Percentiles rank a stretch among this genome's conserved stretches.
Conservation (phyloP, 2,888 invertebrate genomes). For the Priocnemis perturbator region DNA sequence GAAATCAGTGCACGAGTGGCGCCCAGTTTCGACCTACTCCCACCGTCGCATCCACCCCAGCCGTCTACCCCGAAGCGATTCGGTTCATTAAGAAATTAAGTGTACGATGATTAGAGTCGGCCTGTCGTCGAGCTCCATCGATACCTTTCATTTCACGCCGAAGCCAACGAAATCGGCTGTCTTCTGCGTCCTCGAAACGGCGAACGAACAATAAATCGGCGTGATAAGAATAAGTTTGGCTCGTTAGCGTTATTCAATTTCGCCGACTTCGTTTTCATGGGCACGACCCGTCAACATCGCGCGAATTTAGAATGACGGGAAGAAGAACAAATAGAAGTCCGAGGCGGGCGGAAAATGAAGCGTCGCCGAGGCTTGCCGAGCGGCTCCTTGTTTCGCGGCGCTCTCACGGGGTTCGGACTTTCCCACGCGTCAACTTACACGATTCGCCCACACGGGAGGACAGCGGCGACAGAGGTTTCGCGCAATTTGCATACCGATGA, state of each 20-base stretch:
- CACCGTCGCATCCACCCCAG: slow-evolving; percentile 53
- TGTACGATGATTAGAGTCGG: slow-evolving; percentile 64
- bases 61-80: slow-evolving; percentile 38
- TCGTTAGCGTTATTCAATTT: slow-evolving; percentile 1
- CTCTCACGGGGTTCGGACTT: too few species aligned
- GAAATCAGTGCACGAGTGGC: slow-evolving; percentile 71
- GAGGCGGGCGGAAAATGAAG: too few species aligned
- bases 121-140: too few species aligned
- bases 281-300: too few species aligned
- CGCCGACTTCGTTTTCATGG: background rate
- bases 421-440: too few species aligned
- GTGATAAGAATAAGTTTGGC: slow-evolving; percentile 12
- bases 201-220: background rate
- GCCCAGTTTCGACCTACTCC: slow-evolving; percentile 17
- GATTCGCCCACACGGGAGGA: too few species aligned
- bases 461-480: too few species aligned
- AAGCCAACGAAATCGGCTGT: too few species aligned
- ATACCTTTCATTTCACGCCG: background rate
- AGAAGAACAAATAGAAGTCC: too few species aligned
- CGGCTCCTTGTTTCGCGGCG: slow-evolving; percentile 15
- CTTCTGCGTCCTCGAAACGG: background rate
- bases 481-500: slow-evolving; percentile 62
- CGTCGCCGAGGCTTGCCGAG: too few species aligned
- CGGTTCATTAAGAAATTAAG: slow-evolving; percentile 68
- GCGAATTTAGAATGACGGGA: too few species aligned